Evolutionary conservation across 2,113 vertebrate genomes (phyloP).

Genomic region (Triplophysa dalaica): DNA sequence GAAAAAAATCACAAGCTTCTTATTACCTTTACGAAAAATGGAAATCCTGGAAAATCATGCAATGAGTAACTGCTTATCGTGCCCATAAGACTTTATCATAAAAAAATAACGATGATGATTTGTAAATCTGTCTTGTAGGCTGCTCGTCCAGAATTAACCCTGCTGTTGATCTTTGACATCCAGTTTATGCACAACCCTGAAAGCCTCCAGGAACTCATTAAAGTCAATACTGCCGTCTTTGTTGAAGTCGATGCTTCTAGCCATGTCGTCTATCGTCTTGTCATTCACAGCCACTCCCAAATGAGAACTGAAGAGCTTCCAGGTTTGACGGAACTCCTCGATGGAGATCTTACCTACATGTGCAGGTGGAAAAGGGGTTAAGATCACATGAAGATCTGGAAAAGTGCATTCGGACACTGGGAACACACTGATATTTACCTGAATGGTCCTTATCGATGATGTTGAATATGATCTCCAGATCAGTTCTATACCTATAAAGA

Average conservation of each 20-base stretch:
- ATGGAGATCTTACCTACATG: constrained; percentile 87
- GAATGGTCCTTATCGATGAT: constrained; percentile 93
- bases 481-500: constrained; percentile 86
- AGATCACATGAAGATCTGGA: not conserved
- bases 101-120: not conserved
- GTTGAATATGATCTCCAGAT: constrained; percentile 93
- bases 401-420: not conserved
- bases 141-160: constrained; percentile 36
- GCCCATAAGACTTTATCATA: not conserved
- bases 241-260: constrained; percentile 89
- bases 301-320: constrained; percentile 90
- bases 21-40: constrained; percentile 5
- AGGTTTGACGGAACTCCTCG: constrained; percentile 89
- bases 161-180: constrained; percentile 69
- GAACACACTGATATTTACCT: constrained; percentile 70
- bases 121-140: not conserved
- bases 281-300: constrained; percentile 76
- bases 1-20: not conserved
- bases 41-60: not conserved
- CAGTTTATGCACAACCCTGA: constrained; percentile 87
- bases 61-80: not conserved
- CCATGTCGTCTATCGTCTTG: constrained; percentile 80
- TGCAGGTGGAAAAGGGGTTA: constrained; percentile 5
- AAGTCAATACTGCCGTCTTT: constrained; percentile 96
- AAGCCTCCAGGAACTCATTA: constrained; percentile 93